Conservation (phyloP, 2,888 invertebrate genomes). For the Plagodis pulveraria region DNA sequence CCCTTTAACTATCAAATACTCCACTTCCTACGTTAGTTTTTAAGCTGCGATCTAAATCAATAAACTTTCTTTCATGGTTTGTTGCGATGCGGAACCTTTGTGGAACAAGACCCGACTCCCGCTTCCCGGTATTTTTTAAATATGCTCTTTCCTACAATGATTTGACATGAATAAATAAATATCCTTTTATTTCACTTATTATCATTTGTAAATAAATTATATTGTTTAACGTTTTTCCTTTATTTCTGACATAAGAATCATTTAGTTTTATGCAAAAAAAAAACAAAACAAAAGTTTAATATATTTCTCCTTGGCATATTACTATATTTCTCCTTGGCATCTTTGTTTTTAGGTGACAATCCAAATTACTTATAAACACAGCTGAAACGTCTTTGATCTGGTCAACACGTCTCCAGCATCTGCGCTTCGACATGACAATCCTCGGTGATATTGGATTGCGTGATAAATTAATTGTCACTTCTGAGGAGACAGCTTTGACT, state of each 20-base stretch:
- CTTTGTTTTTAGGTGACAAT: neutral
- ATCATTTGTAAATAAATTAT: too few relatives aligned
- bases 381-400: conserved; percentile 22
- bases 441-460: conserved; percentile 54
- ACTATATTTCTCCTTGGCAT: neutral
- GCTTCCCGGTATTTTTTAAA: neutral
- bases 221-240: too few relatives aligned
- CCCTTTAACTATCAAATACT: too few relatives aligned
- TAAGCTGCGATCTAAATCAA: too few relatives aligned
- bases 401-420: conserved; percentile 55
- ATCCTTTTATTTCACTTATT: too few relatives aligned
- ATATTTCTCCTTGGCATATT: too few relatives aligned
- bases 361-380: conserved; percentile 7
- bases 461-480: conserved; percentile 60
- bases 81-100: too few relatives aligned
- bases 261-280: too few relatives aligned
- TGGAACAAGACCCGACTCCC: neutral
- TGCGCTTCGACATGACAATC: conserved; percentile 56
- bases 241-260: too few relatives aligned
- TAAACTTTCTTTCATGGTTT: too few relatives aligned
- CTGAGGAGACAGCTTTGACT: conserved; percentile 32
- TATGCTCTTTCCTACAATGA: neutral
- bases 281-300: too few relatives aligned
- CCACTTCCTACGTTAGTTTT: too few relatives aligned
- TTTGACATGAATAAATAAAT: neutral